Percentiles rank a stretch among this genome's conserved stretches.
Conservation (phyloP, 2,888 invertebrate genomes). For the Rhodophaea formosa region DNA sequence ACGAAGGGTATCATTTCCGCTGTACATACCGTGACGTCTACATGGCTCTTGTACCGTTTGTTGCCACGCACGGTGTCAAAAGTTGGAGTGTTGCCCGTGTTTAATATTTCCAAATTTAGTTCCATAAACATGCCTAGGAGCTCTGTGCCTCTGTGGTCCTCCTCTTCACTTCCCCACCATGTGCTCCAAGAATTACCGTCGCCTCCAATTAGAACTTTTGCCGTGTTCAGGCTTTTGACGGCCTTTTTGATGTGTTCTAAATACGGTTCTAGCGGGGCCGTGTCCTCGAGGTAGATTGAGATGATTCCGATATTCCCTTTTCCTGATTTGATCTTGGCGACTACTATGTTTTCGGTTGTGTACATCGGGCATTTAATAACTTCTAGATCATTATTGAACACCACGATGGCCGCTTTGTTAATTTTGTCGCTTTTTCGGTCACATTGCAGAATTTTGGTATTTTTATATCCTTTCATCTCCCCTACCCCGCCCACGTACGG, state of each 20-base stretch:
- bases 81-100: slow-evolving; percentile 30
- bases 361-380: neutral
- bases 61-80: slow-evolving; percentile 31
- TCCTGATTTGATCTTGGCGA: neutral
- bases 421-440: neutral
- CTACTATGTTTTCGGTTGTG: slow-evolving; percentile 7
- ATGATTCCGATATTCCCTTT: neutral
- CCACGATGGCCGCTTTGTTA: slow-evolving; percentile 20
- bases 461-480: neutral
- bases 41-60: slow-evolving; percentile 23
- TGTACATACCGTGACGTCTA: slow-evolving; percentile 33
- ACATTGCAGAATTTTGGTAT: neutral
- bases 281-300: slow-evolving; percentile 15
- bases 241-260: neutral
- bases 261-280: slow-evolving; percentile 16
- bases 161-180: slow-evolving; percentile 21
- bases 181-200: slow-evolving; percentile 21
- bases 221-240: neutral
- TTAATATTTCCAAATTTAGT: slow-evolving; percentile 29
- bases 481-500: slow-evolving; percentile 13
- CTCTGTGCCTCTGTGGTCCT: slow-evolving; percentile 23
- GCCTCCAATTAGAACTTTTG: slow-evolving; percentile 22
- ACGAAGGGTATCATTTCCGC: slow-evolving; percentile 19
- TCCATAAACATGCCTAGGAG: slow-evolving; percentile 19
- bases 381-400: slow-evolving; percentile 14